Percentiles rank a stretch among this genome's conserved stretches.
Evolutionary conservation across 2,888 invertebrate genomes (phyloP).

Genomic region (Synergus umbraculus): DNA sequence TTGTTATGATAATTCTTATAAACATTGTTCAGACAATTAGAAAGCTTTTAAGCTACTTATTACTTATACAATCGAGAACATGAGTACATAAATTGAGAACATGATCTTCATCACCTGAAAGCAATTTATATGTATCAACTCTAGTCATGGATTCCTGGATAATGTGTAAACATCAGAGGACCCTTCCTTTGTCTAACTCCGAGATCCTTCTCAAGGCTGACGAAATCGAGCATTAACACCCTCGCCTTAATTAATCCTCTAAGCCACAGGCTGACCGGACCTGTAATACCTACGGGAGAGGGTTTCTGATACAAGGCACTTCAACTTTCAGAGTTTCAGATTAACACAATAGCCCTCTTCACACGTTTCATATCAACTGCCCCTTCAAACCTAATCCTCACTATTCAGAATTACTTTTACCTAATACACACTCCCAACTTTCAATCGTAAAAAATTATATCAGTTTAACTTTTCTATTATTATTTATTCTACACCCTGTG

Average conservation of each 20-base stretch:
- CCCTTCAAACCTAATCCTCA: constrained; percentile 41
- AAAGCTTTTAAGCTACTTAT: no score
- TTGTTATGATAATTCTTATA: no score
- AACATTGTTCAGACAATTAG: no score
- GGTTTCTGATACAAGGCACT: constrained; percentile 60
- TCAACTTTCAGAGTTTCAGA: constrained; percentile 59
- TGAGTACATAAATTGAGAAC: no score
- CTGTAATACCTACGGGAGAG: constrained; percentile 61
- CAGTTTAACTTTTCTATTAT: no score
- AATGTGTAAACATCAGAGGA: not conserved
- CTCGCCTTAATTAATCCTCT: constrained; percentile 75
- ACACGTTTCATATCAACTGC: constrained; percentile 8
- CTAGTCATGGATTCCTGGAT: not conserved
- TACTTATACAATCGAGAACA: no score
- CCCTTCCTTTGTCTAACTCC: constrained; percentile 57
- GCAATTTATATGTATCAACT: not conserved
- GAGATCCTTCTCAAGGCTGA: constrained; percentile 65
- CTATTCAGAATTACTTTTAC: not conserved
- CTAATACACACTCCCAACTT: not conserved
- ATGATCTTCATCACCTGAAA: not conserved
- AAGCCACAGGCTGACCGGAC: constrained; percentile 70
- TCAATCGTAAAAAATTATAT: not conserved
- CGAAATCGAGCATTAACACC: constrained; percentile 74
- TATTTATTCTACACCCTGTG: no score
- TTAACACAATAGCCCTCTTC: constrained; percentile 51